phyloP scores from a whole-genome alignment of 37 sponge, comb jelly and placozoan species.

The Mnemiopsis leidyi region DNA sequence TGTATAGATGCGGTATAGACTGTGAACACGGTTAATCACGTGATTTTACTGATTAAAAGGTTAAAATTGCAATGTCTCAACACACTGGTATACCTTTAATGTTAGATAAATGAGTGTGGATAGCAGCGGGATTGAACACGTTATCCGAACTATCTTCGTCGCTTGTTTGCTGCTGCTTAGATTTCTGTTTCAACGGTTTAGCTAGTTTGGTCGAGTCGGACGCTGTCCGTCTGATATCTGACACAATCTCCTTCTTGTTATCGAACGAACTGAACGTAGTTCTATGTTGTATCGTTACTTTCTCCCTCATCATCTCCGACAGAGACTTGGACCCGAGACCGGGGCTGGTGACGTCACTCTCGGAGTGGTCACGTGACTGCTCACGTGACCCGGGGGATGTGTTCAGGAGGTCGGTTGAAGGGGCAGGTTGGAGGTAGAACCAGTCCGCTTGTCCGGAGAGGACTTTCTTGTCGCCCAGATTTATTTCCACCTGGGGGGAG shows the following conservation, averaged over 20 bases:
- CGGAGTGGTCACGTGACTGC: neutral
- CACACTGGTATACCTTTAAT: too few species aligned
- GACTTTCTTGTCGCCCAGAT: neutral
- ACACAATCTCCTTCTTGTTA: conserved; percentile 31
- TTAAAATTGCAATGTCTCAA: too few species aligned
- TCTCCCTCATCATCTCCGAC: neutral
- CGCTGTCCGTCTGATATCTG: conserved; percentile 42
- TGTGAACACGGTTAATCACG: too few species aligned
- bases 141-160: conserved; percentile 51
- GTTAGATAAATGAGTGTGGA: conserved; percentile 55
- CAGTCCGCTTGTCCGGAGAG: conserved; percentile 28
- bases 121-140: conserved; percentile 5
- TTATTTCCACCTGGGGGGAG: conserved; percentile 2
- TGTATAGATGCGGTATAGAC: too few species aligned
- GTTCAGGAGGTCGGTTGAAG: neutral
- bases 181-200: conserved; percentile 4
- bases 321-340: neutral
- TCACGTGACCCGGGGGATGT: too few species aligned
- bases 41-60: too few species aligned
- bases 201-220: conserved; percentile 39
- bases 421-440: conserved; percentile 44
- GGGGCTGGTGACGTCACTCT: neutral
- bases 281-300: conserved; percentile 33
- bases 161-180: neutral
- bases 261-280: conserved; percentile 58